Evolutionary conservation across 2,797 vertebrate species (phyloP).

Genomic region (Crax fasciolata): DNA sequence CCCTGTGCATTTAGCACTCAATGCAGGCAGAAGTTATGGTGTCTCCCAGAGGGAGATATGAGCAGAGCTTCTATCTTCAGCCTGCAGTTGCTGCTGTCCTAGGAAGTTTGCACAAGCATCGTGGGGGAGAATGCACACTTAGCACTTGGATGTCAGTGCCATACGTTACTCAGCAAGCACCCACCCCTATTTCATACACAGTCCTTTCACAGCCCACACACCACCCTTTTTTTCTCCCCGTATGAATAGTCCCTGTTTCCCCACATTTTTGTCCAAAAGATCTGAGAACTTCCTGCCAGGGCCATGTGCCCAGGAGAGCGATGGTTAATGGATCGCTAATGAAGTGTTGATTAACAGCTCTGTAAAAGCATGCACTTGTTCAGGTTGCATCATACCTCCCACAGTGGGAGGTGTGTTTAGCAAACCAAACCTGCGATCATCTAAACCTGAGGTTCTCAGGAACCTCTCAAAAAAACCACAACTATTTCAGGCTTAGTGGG

Average conservation of each 20-base stretch:
- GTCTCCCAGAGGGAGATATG: background rate
- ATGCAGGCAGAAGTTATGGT: background rate
- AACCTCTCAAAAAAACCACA: background rate
- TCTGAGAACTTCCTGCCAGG: background rate
- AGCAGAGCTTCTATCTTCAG: background rate
- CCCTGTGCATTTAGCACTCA: background rate
- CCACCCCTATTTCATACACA: background rate
- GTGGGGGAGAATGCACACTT: background rate
- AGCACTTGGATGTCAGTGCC: accelerated
- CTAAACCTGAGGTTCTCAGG: background rate
- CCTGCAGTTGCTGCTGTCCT: background rate
- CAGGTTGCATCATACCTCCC: background rate
- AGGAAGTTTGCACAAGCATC: background rate
- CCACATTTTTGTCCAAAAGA: background rate
- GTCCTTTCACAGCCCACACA: background rate
- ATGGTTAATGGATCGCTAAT: background rate
- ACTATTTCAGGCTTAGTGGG: background rate
- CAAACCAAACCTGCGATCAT: background rate
- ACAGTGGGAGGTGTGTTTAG: background rate
- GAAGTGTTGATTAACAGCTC: background rate
- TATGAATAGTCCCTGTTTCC: background rate
- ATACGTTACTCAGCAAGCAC: background rate
- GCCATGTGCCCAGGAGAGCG: background rate
- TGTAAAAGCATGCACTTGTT: background rate
- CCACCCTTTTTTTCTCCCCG: background rate